phyloP scores from a whole-genome alignment of 2,113 vertebrate species.

The Epinephelus lanceolatus region DNA sequence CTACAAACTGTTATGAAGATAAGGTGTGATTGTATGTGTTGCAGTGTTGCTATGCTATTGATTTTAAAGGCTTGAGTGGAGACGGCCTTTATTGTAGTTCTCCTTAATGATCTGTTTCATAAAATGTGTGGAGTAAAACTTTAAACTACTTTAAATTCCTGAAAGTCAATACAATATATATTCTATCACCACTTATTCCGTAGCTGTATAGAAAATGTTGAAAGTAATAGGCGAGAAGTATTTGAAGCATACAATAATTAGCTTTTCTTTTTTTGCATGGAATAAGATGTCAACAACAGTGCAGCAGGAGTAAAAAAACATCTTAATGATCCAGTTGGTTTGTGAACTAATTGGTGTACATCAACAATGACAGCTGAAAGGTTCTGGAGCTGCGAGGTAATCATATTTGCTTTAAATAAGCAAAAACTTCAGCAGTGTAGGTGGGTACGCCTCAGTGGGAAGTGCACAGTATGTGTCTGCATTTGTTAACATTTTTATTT shows the following conservation, averaged over 20 bases:
- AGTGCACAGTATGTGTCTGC: conserved; percentile 21
- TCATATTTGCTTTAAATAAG: conserved; percentile 52
- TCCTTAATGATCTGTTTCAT: not conserved
- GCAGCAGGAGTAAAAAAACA: conserved; percentile 37
- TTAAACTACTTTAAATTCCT: not conserved
- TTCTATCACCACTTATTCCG: not conserved
- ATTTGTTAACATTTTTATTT: conserved; percentile 44
- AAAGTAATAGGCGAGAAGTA: not conserved
- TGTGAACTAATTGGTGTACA: conserved; percentile 33
- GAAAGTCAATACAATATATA: not conserved
- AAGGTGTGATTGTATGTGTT: not conserved
- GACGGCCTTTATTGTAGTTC: not conserved
- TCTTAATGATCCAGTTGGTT: conserved; percentile 39
- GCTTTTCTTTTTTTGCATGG: not conserved
- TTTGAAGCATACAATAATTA: conserved; percentile 7
- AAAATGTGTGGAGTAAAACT: conserved; percentile 4
- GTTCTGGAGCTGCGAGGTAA: conserved; percentile 25
- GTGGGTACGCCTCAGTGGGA: conserved; percentile 27
- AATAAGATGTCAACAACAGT: conserved; percentile 23
- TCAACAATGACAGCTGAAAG: conserved; percentile 30
- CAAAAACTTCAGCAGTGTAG: conserved; percentile 20
- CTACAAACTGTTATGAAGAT: not conserved
- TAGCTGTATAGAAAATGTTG: not conserved
- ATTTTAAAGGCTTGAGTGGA: conserved; percentile 6
- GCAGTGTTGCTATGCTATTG: not conserved